Conservation (phyloP, 2,888 invertebrate genomes). For the Eupithecia subumbrata region DNA sequence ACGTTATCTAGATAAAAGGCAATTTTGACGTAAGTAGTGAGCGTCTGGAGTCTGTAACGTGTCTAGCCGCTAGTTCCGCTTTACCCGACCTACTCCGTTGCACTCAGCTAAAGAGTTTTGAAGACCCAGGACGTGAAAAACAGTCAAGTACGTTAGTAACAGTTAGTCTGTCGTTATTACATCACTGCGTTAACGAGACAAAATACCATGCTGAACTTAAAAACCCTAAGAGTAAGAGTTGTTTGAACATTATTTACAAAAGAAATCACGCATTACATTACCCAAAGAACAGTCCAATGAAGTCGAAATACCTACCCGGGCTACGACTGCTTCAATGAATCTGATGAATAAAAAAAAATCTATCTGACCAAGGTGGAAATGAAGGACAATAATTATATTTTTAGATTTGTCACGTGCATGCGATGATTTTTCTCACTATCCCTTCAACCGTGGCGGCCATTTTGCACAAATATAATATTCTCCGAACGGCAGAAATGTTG, state of each 20-base stretch:
- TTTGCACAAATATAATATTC: background rate
- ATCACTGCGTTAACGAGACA: background rate
- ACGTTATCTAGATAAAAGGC: slow-evolving; percentile 42
- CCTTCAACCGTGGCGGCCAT: too few relatives aligned
- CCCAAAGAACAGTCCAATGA: background rate
- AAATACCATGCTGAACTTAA: background rate
- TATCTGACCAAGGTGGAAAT: background rate
- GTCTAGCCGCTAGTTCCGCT: slow-evolving; percentile 40
- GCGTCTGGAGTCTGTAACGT: slow-evolving; percentile 42
- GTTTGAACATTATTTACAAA: background rate
- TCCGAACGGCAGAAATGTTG: slow-evolving; percentile 46
- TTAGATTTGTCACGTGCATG: background rate
- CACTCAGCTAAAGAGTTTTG: background rate
- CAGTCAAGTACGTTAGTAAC: background rate
- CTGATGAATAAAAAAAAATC: background rate
- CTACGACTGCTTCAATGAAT: background rate
- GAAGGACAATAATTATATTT: background rate
- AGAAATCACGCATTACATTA: background rate
- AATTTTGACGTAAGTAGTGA: slow-evolving; percentile 39
- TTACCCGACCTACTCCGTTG: slow-evolving; percentile 10
- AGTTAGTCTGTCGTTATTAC: background rate
- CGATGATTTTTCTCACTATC: background rate
- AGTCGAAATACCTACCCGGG: background rate
- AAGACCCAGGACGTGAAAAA: background rate
- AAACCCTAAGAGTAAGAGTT: background rate